Evolutionary conservation across 2,888 invertebrate genomes (phyloP).

Genomic region (Stramonita haemastoma): DNA sequence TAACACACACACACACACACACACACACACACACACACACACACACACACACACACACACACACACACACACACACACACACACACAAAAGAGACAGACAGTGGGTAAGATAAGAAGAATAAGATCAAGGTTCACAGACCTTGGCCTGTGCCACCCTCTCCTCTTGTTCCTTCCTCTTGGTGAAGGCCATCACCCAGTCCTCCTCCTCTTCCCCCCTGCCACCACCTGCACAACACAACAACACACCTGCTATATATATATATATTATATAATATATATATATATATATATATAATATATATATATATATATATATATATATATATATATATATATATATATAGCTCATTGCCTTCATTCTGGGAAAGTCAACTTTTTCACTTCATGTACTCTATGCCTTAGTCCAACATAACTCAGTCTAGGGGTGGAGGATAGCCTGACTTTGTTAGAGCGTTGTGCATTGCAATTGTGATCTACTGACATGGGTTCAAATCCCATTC

Average conservation of each 20-base stretch:
- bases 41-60: neutral
- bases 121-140: constrained; percentile 78
- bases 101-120: neutral
- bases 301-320: no score
- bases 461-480: no score
- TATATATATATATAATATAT: neutral
- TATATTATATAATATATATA: neutral
- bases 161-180: constrained; percentile 84
- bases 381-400: no score
- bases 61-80: neutral
- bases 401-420: no score
- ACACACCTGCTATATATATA: neutral
- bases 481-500: no score
- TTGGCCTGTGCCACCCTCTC: constrained; percentile 82
- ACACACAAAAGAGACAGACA: neutral
- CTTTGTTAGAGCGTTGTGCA: no score
- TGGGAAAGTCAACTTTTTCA: no score
- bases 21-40: neutral
- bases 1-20: neutral
- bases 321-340: neutral
- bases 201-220: constrained; percentile 53
- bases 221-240: neutral
- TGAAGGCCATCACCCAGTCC: constrained; percentile 90
- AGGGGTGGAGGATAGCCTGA: no score
- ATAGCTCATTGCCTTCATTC: neutral